Evolutionary conservation across 2,113 vertebrate genomes (phyloP).

Genomic region (Phyllopteryx taeniolatus): DNA sequence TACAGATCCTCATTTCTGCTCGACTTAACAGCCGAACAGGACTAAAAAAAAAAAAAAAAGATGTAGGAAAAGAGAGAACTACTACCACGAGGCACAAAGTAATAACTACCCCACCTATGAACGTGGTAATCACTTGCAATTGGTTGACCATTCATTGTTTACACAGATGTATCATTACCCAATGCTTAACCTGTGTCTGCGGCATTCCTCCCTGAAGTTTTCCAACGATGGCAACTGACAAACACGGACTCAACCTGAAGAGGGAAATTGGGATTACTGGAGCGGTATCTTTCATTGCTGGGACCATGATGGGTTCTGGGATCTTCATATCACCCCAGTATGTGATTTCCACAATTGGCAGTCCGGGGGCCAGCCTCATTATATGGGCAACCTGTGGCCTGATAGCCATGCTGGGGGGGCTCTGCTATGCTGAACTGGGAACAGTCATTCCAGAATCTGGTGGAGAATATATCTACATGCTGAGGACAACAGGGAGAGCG

Average conservation of each 20-base stretch:
- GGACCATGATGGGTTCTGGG: constrained; percentile 82
- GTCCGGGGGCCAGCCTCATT: constrained; percentile 78
- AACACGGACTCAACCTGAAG: constrained; percentile 48
- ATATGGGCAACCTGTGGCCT: constrained; percentile 80
- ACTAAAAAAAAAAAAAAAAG: too few species aligned
- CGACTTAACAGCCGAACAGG: too few species aligned
- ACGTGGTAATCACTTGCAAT: too few species aligned
- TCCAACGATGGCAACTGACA: constrained; percentile 32
- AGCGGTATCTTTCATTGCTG: constrained; percentile 77
- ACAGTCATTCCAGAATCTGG: constrained; percentile 82
- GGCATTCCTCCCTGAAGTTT: background rate
- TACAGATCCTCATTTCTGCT: too few species aligned
- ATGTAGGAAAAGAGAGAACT: background rate
- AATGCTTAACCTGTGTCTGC: background rate
- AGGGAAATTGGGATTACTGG: constrained; percentile 72
- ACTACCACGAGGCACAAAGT: background rate
- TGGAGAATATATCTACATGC: constrained; percentile 82
- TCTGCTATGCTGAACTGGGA: constrained; percentile 84
- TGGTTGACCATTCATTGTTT: background rate
- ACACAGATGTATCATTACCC: background rate
- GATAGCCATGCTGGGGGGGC: constrained; percentile 73
- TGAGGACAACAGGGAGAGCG: constrained; percentile 74
- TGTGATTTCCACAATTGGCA: constrained; percentile 75
- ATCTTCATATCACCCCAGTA: constrained; percentile 76
- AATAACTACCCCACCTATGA: background rate